Conservation (phyloP, 2,113 vertebrate species). For the Chamaetylas fuelleborni region DNA sequence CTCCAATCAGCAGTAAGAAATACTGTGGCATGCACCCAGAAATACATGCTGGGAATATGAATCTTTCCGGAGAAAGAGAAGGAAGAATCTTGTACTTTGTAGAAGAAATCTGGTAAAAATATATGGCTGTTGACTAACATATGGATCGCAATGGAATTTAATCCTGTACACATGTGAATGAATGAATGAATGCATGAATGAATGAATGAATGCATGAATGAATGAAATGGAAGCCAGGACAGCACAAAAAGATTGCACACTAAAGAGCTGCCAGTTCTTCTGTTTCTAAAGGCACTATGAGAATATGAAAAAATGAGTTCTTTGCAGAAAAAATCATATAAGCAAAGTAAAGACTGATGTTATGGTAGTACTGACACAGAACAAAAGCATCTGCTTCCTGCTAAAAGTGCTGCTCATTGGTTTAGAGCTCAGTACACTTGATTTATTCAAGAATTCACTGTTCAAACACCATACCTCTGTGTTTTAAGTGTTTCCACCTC, state of each 20-base stretch:
- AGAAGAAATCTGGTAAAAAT: background rate
- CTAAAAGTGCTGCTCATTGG: background rate
- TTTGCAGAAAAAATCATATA: background rate
- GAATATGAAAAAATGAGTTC: background rate
- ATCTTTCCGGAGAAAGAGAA: background rate
- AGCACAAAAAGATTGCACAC: background rate
- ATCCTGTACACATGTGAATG: background rate
- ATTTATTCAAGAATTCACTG: background rate
- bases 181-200: background rate
- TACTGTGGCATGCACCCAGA: background rate
- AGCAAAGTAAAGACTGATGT: background rate
- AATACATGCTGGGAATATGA: background rate
- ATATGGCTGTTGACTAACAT: accelerated
- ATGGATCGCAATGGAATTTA: background rate
- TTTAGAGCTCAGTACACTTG: background rate
- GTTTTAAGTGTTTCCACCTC: background rate
- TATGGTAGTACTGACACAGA: background rate
- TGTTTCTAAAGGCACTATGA: background rate
- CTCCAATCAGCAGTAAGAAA: background rate
- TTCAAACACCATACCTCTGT: background rate
- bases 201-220: too few relatives aligned
- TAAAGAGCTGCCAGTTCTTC: accelerated
- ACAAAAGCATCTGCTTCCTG: background rate
- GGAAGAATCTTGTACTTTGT: background rate
- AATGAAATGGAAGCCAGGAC: background rate